A percentile compares a stretch with the other conserved stretches of the same genome.
phyloP scores from a whole-genome alignment of 35 echinoderm and acorn worm genomes.

The Diadema setosum region DNA sequence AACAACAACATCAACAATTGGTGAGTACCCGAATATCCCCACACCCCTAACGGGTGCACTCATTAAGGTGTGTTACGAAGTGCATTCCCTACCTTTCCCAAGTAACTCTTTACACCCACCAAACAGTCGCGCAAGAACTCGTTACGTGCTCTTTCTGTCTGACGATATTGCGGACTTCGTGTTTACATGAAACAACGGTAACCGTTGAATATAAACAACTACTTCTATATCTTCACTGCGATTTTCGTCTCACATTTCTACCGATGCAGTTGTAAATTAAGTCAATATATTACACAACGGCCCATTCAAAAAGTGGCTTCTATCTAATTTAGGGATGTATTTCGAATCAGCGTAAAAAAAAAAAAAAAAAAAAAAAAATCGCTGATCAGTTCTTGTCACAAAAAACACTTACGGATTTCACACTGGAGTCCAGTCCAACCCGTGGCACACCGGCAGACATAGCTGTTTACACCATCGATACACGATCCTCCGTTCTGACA shows the following conservation, averaged over 20 bases:
- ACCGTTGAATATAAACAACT: too few relatives aligned
- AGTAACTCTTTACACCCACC: background rate
- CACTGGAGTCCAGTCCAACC: conserved; percentile 11
- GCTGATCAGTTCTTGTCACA: too few relatives aligned
- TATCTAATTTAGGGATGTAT: too few relatives aligned
- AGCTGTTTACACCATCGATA: conserved; percentile 16
- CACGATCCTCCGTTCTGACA: conserved; percentile 32
- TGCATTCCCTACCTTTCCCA: background rate
- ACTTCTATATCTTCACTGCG: too few relatives aligned
- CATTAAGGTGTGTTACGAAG: background rate
- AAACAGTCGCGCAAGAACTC: background rate
- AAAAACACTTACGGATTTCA: conserved; percentile 14
- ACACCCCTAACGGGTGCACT: too few relatives aligned
- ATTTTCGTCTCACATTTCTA: too few relatives aligned
- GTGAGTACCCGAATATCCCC: too few relatives aligned
- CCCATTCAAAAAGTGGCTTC: too few relatives aligned
- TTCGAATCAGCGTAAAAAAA: background rate
- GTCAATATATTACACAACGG: background rate
- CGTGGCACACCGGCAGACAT: background rate
- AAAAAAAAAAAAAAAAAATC: background rate
- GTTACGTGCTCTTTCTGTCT: too few relatives aligned
- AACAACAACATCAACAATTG: background rate
- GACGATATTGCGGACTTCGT: too few relatives aligned
- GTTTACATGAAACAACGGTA: too few relatives aligned
- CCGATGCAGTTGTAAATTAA: too few relatives aligned